Base-by-base conservation (phyloP, 2,888 invertebrate species). In the Branchipolynoe longqiensis region DNA sequence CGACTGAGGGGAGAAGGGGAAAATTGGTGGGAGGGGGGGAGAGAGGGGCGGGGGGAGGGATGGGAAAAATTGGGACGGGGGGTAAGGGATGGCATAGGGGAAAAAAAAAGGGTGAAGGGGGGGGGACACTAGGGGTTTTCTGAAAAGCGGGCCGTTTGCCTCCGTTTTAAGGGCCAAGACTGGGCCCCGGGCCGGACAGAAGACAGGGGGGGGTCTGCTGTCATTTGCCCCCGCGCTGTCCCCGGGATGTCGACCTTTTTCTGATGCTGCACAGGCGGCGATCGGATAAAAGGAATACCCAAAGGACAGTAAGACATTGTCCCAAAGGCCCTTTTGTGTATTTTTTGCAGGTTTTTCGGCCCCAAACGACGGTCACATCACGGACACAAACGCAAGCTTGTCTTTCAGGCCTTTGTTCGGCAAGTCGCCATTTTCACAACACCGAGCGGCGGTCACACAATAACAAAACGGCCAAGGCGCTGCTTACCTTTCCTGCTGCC, bases 401-500 rank as follows among this genome's bases (percentile, higher is more conserved):
- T 69, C 33, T 36, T 36, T 8, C 25, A 58, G 12, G 33, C 58
- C 82, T 82, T 82, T 82, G 82, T 82, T 82, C 82, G n/a, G 6
- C 31, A n/a, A 36, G 62, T 83, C 83, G 83, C 83, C 83, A 83
- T 83, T 62, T 83, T 62, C 64, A 54, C 82, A 69, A 38, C 62
- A 62, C 56, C 56, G 62, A n/a, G 33, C 36, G 69, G 69, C 62
- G 25, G 69, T 4, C 0, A 31, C 2, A 28, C 28, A n/a, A 6
- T 33, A 33, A 69, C 38, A 69, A 69, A 69, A 33, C 33, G 25
- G 69, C 4, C n/a, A n/a, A n/a, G 28, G 12, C n/a, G 3, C 1
- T 6, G 6, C 84, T 73, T 88, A 94, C 94, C 92, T 94, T 94
- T 89, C 94, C 94, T 54, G 94, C 94, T 2, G 94, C 94, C 86